Base-by-base conservation (phyloP, 2,797 vertebrate species). In the Scomberomorus guttatus region DNA sequence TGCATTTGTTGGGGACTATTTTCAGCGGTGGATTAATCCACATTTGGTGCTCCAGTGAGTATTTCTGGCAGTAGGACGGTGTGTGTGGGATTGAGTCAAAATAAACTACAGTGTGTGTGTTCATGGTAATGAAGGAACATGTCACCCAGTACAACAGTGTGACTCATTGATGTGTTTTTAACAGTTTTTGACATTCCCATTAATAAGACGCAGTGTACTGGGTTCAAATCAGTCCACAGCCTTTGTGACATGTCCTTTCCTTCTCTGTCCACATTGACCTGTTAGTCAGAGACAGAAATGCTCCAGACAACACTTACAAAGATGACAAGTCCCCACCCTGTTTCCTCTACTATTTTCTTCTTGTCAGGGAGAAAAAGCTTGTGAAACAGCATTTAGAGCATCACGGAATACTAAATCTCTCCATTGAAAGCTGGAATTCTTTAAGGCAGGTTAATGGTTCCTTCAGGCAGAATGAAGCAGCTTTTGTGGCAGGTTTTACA, bases 361-460 rank as follows among this genome's bases (percentile, higher is more conserved):
- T 60, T 44, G 24, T 48, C 32, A 42, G 55, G 22, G 5, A 46
- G 12, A 37, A 44, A 66, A 17, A 13, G 39, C 42, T 63, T 27
- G 25, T 61, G 58, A 67, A 72, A 52, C 27, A 64, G 25, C 46
- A 20, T 72, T 58, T 15, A 42, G 57, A 69, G 66, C 54, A 65
- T 64, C 63, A 17, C 20, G 10, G 56, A 68, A 69, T 29, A 20
- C 18, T n/a, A 66, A 76, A 76, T 55, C 64, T 69, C 27, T 50
- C 27, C 67, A 65, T 1, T 71, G 74, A 56, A 64, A 54, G 68
- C 73, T 54, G 11, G 22, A 60, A 64, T 37, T 81, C 46, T 63
- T 56, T 67, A n/a, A 55, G 59, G 56, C 5, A 13, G 34, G 75
- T 76, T 62, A 74, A 64, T n/a, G 9, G 18, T 59, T 71, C 24